These are phyloP conservation scores for Andrena trimmerana DNA, from an alignment of 2,888 invertebrate genomes.

Conservation along the genomic window DNA sequence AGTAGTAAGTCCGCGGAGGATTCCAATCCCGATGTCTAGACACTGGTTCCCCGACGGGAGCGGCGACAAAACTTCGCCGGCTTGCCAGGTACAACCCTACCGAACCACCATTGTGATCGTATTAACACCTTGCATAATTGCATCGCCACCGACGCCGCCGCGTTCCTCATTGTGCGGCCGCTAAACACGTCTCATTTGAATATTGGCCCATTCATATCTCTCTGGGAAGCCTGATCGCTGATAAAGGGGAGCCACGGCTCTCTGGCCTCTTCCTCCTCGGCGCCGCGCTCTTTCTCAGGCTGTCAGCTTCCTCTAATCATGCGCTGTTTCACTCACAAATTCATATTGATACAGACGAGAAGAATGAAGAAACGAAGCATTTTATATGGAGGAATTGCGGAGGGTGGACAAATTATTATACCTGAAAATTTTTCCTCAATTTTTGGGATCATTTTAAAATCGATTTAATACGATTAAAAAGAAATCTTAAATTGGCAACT, in stretches of 20 bases:
- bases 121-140: slow-evolving; percentile 85
- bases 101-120: slow-evolving; percentile 80
- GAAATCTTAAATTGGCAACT: too few relatives aligned
- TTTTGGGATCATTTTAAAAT: too few relatives aligned
- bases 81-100: slow-evolving; percentile 56
- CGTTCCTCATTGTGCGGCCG: slow-evolving; percentile 76
- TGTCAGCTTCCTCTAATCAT: slow-evolving; percentile 66
- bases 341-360: too few relatives aligned
- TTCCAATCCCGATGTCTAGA: slow-evolving; percentile 27
- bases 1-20: slow-evolving; percentile 72
- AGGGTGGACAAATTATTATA: too few relatives aligned
- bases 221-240: slow-evolving; percentile 75
- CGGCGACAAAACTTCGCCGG: slow-evolving; percentile 67
- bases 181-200: slow-evolving; percentile 83
- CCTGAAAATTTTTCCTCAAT: too few relatives aligned
- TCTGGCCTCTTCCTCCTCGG: slow-evolving; percentile 41
- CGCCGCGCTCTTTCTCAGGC: slow-evolving; percentile 76
- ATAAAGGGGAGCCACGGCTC: slow-evolving; percentile 63
- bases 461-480: too few relatives aligned
- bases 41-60: slow-evolving; percentile 28
- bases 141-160: slow-evolving; percentile 70
- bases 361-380: too few relatives aligned
- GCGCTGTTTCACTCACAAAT: neutral
- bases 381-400: too few relatives aligned
- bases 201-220: slow-evolving; percentile 79